A percentile compares a stretch with the other conserved stretches of the same genome.
These are phyloP conservation scores for Trinectes maculatus DNA, from an alignment of 2,113 vertebrate genomes.

Conservation along the genomic window DNA sequence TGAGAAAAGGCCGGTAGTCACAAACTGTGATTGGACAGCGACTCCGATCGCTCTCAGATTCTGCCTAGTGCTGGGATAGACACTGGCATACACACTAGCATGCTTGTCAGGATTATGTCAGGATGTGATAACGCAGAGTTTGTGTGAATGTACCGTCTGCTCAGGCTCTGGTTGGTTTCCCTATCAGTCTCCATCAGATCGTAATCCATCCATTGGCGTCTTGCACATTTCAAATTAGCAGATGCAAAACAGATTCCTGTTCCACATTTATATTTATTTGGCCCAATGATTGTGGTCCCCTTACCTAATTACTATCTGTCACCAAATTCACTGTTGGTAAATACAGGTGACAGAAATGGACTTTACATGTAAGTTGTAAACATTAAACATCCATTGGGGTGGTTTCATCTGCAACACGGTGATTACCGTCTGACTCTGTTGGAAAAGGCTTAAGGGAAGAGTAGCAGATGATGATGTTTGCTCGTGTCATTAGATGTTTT, in stretches of 20 bases:
- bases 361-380: conserved; percentile 41
- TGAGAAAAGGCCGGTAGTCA: not conserved
- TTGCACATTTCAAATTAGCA: conserved; percentile 25
- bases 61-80: conserved; percentile 17
- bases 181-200: conserved; percentile 18
- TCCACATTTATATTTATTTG: not conserved
- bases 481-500: conserved; percentile 17
- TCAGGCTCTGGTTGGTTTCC: conserved; percentile 23
- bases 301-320: conserved; percentile 29
- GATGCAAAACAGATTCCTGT: conserved; percentile 14
- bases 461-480: conserved; percentile 22
- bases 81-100: not conserved
- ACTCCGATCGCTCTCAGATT: conserved; percentile 5
- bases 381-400: not conserved
- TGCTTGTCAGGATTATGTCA: conserved; percentile 17
- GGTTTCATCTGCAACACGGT: conserved; percentile 17
- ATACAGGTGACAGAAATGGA: conserved; percentile 24
- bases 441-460: conserved; percentile 14
- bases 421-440: conserved; percentile 29
- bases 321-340: conserved; percentile 28
- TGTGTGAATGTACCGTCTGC: conserved; percentile 19
- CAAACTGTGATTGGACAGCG: conserved; percentile 5
- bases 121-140: not conserved
- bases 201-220: conserved; percentile 3
- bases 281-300: not conserved